Base-by-base conservation (phyloP, 2,888 invertebrate genomes). In the Neocrepidodera transversa region DNA sequence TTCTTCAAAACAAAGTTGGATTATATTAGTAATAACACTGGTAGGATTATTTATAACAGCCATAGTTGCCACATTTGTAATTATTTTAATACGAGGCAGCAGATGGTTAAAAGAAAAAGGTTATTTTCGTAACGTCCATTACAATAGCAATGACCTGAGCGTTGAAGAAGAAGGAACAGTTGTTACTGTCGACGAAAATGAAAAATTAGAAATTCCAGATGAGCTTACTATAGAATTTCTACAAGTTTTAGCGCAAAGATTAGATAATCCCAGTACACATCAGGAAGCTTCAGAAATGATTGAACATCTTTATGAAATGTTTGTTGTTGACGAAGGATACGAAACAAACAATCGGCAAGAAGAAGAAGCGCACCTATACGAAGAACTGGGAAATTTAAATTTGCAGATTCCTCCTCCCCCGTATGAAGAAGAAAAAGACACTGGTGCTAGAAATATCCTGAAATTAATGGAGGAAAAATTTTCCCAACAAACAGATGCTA, bases 251-350 rank as follows among this genome's bases (percentile, higher is more conserved):
- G 83, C 87, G 56, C 86, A 87, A 66, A 86, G 87, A 70, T 76
- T 91, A 5, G 88, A 89, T 68, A 88, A 87, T 73, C 90, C 90
- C 0, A 85, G 87, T 53, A 87, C 89, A 58, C 89, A 89, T 68
- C 85, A 86, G 52, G 88, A 90, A 73, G 90, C 91, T 1, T 82
- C 88, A 32, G 89, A 90, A 76, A 88, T 89, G 82, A 91, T 91
- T 60, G 90, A 91, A 72, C 87, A 89, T 69, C 79, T 90, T 4
- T 90, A 90, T 71, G 90, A 89, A 75, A 82, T 89, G 50, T 88
- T 90, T 45, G 88, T 89, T 73, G 85, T 88, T 2, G 88, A 88
- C 71, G 88, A 89, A 68, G 86, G 83, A 63, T 86, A 85, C 67
- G 81, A 82, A 58, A 84, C 84, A 65, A 80, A 82, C 60, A 81